Evolutionary conservation across 2,888 invertebrate species (phyloP).

Genomic region (Epirrhoe alternata): DNA sequence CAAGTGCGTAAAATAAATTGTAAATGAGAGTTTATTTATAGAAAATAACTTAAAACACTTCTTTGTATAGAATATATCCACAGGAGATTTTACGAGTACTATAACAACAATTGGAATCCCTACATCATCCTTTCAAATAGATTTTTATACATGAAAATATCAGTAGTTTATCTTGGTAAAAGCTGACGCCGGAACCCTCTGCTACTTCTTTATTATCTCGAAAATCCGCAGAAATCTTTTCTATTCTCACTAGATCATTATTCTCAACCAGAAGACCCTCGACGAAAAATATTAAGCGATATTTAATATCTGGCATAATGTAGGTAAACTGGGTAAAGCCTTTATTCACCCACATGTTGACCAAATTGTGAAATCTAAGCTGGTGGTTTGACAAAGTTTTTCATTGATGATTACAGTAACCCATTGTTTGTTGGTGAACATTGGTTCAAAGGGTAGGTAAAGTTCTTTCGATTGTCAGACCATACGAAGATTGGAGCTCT

Average conservation of each 20-base stretch:
- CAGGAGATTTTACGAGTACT: neutral
- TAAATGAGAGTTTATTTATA: neutral
- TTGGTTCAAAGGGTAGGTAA: constrained; percentile 44
- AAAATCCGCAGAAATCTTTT: constrained; percentile 42
- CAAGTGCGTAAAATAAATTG: too few species aligned
- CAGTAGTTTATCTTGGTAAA: constrained; percentile 45
- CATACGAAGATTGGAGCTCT: constrained; percentile 64
- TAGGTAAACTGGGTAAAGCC: constrained; percentile 36
- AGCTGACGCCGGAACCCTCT: constrained; percentile 42
- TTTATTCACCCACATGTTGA: neutral
- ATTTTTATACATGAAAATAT: constrained; percentile 36
- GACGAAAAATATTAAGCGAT: constrained; percentile 47
- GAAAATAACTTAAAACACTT: neutral
- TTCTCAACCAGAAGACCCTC: constrained; percentile 38
- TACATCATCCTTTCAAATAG: constrained; percentile 35
- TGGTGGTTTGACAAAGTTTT: neutral
- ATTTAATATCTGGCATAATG: constrained; percentile 49
- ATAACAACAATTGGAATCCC: neutral
- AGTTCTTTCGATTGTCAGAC: constrained; percentile 56
- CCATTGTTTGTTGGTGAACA: constrained; percentile 1
- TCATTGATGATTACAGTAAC: neutral
- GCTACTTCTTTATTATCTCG: constrained; percentile 45
- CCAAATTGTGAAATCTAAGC: neutral
- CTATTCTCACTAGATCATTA: constrained; percentile 46
- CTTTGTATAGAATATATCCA: neutral